Conservation (phyloP, 2,797 vertebrate species). For the Bucorvus abyssinicus region DNA sequence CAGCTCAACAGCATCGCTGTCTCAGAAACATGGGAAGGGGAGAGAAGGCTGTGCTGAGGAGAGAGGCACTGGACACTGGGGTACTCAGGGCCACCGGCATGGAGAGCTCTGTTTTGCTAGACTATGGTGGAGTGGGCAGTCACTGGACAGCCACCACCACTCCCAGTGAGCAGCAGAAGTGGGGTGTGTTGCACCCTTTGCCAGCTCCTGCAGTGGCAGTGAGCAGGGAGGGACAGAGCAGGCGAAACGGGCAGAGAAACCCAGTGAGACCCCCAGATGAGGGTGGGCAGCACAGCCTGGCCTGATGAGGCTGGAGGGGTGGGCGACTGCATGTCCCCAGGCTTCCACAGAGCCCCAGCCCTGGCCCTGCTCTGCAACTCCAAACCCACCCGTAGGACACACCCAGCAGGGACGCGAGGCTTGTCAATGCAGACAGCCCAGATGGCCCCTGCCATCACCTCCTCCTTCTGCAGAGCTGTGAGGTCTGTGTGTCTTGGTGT, state of each 20-base stretch:
- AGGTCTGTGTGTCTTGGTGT: neutral
- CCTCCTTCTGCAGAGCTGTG: neutral
- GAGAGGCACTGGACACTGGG: neutral
- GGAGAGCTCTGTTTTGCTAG: neutral
- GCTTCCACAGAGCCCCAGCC: neutral
- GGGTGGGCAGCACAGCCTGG: neutral
- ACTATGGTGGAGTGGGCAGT: neutral
- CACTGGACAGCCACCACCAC: fast-evolving
- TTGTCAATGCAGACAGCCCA: fast-evolving
- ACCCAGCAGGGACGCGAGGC: fast-evolving
- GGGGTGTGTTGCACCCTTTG: neutral
- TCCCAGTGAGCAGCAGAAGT: neutral
- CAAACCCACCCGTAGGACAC: neutral
- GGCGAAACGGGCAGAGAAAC: neutral
- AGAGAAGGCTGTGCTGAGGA: neutral
- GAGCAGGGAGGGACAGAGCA: neutral
- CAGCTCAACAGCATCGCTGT: neutral
- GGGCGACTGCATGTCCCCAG: neutral
- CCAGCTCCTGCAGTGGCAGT: neutral
- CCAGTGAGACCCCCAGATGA: neutral
- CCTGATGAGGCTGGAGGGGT: neutral
- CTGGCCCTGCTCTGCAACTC: neutral
- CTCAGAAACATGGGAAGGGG: neutral
- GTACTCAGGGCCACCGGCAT: fast-evolving
- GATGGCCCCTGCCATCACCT: neutral